Conservation (phyloP, 2,888 invertebrate genomes). For the Zygaena filipendulae region DNA sequence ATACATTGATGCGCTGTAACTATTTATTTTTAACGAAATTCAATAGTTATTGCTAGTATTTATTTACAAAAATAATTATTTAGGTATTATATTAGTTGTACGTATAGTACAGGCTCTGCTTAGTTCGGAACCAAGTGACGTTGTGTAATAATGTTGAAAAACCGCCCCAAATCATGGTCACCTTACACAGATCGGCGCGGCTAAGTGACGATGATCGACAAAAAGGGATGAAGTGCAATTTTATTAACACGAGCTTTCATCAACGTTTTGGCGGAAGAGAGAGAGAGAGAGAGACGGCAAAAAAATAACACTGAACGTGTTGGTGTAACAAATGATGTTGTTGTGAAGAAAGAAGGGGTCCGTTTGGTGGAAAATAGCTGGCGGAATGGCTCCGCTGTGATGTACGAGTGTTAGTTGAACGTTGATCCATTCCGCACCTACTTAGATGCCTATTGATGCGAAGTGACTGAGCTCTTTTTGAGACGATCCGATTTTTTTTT, state of each 20-base stretch:
- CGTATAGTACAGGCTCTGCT: too few species aligned
- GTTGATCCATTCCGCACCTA: constrained; percentile 21
- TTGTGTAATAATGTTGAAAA: too few species aligned
- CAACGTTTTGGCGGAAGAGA: too few species aligned
- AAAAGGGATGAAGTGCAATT: constrained; percentile 65
- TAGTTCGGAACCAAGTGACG: too few species aligned
- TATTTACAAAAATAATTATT: too few species aligned
- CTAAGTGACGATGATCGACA: constrained; percentile 69
- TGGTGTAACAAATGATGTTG: constrained; percentile 63
- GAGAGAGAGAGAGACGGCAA: too few species aligned
- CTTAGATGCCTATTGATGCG: constrained; percentile 37
- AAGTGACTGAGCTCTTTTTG: constrained; percentile 31
- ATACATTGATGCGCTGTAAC: too few species aligned
- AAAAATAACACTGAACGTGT: constrained; percentile 52
- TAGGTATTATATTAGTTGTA: too few species aligned
- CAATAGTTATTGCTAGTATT: too few species aligned
- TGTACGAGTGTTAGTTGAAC: constrained; percentile 32
- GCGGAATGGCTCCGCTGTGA: constrained; percentile 25
- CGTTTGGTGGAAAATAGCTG: constrained; percentile 33
- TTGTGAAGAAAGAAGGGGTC: constrained; percentile 39
- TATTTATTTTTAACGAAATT: too few species aligned
- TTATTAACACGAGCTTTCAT: constrained; percentile 63
- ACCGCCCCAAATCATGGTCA: constrained; percentile 18
- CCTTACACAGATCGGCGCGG: constrained; percentile 29
- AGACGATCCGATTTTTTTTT: constrained; percentile 9